Conservation (phyloP, 2,888 invertebrate species). For the Panzeria rudis region DNA sequence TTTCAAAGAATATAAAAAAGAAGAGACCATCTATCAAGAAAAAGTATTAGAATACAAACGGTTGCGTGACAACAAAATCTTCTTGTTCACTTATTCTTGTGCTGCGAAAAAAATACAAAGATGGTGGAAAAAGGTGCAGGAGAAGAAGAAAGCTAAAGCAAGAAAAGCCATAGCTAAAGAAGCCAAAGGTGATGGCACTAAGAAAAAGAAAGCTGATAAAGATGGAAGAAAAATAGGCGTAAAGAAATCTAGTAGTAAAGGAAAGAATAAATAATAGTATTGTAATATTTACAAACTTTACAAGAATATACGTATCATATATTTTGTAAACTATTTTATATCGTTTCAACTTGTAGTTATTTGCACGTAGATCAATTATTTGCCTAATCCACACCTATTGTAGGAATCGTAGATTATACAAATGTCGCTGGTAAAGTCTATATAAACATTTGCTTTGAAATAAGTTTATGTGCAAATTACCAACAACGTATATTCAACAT, state of each 20-base stretch:
- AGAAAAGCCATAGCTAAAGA: not conserved
- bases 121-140: slow-evolving; percentile 47
- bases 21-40: slow-evolving; percentile 48
- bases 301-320: not conserved
- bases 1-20: slow-evolving; percentile 28
- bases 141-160: not conserved
- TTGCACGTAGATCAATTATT: too few relatives aligned
- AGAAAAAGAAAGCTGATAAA: not conserved
- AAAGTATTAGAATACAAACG: slow-evolving; percentile 8
- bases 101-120: slow-evolving; percentile 57
- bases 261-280: slow-evolving; percentile 22
- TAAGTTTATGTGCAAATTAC: too few relatives aligned
- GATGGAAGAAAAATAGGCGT: not conserved
- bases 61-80: slow-evolving; percentile 24
- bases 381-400: too few relatives aligned
- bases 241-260: not conserved
- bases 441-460: too few relatives aligned
- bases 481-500: too few relatives aligned
- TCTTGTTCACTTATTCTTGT: slow-evolving; percentile 20
- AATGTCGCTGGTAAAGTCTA: too few relatives aligned
- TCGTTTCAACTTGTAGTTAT: not conserved
- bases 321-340: not conserved
- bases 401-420: too few relatives aligned
- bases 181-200: not conserved
- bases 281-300: slow-evolving; percentile 22